Percentiles rank a stretch among this genome's conserved stretches.
Evolutionary conservation across 2,797 vertebrate species (phyloP).

Genomic region (Morus bassanus): DNA sequence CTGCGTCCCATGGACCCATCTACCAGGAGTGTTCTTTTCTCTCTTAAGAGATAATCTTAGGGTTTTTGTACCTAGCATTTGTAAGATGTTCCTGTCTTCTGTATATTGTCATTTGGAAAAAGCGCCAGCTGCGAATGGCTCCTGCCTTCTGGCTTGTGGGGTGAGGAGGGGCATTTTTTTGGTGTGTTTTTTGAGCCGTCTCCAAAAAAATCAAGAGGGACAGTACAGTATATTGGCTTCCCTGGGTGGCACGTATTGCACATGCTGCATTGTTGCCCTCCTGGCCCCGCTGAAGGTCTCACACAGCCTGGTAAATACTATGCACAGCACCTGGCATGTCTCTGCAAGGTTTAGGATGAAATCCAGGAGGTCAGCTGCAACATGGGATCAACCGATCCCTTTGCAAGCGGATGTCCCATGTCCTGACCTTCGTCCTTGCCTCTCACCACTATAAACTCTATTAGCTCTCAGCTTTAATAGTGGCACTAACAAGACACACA

Average conservation of each 20-base stretch:
- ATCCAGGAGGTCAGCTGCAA: neutral
- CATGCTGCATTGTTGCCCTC: neutral
- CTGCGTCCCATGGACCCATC: neutral
- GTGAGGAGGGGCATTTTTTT: neutral
- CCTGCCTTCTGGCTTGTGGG: neutral
- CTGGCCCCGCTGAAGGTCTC: neutral
- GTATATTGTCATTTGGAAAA: neutral
- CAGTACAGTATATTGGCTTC: rapidly evolving
- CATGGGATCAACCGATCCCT: neutral
- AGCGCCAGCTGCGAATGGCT: neutral
- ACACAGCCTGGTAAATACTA: neutral
- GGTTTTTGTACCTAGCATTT: neutral
- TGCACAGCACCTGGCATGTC: neutral
- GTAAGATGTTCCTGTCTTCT: neutral
- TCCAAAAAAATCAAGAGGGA: neutral
- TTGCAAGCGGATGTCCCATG: neutral
- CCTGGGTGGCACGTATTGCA: rapidly evolving
- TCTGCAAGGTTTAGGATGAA: neutral
- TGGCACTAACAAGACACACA: neutral
- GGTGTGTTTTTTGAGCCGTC: neutral
- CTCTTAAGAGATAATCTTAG: neutral
- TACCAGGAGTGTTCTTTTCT: neutral
- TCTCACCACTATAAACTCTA: rapidly evolving
- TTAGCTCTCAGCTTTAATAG: neutral
- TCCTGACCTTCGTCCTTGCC: neutral